These are phyloP conservation scores for Athalia cordata DNA, from an alignment of 2,888 invertebrate genomes.

Conservation along the genomic window DNA sequence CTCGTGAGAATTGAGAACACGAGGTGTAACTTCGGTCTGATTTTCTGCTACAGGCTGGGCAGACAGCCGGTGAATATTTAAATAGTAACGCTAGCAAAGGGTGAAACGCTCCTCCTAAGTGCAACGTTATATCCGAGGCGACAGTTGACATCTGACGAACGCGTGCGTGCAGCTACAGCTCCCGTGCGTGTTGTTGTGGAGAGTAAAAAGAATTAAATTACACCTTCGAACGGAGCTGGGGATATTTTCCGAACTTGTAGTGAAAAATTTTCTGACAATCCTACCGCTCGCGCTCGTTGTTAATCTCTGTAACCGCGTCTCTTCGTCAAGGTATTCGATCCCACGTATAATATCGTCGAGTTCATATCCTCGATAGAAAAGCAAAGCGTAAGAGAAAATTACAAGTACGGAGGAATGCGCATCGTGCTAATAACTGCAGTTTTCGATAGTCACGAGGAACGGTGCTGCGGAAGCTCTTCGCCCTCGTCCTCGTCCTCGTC, in stretches of 20 bases:
- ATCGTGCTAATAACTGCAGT: constrained; percentile 24
- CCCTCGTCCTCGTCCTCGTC: not conserved
- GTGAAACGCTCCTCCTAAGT: constrained; percentile 44
- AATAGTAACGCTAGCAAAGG: constrained; percentile 44
- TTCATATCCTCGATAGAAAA: too few relatives aligned
- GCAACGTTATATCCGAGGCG: constrained; percentile 46
- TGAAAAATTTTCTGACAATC: not conserved
- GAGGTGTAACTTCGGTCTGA: constrained; percentile 1
- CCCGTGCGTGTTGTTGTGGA: not conserved
- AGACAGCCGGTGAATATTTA: constrained; percentile 38
- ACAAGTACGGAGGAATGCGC: not conserved
- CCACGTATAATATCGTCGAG: too few relatives aligned
- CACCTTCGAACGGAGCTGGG: too few relatives aligned
- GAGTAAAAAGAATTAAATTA: too few relatives aligned
- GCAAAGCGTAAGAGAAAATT: not conserved
- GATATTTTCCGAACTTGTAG: not conserved
- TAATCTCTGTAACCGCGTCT: not conserved
- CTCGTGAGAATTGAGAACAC: constrained; percentile 27
- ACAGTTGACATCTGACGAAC: constrained; percentile 47
- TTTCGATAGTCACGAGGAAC: constrained; percentile 8
- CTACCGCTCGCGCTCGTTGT: not conserved
- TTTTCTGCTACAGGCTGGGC: constrained; percentile 13
- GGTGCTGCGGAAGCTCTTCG: not conserved
- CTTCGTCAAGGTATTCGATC: too few relatives aligned
- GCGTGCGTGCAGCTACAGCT: constrained; percentile 30